Evolutionary conservation across 92 coral and sea anemone species (phyloP).

Genomic region (Palythoa heliodiscus): DNA sequence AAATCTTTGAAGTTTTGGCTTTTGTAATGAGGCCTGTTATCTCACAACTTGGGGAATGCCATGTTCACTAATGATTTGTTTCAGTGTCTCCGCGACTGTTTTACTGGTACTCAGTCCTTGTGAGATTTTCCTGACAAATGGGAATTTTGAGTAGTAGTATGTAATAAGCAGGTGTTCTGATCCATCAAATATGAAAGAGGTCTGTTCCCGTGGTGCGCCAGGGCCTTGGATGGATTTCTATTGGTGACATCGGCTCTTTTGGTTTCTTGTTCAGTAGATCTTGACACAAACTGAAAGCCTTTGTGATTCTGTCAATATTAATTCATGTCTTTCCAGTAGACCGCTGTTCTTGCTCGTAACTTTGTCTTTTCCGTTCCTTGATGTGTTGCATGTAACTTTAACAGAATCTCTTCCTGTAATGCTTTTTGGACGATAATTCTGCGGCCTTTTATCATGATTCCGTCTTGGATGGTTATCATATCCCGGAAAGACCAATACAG

Average conservation of each 20-base stretch:
- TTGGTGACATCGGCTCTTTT: conserved; percentile 11
- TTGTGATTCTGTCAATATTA: too few relatives aligned
- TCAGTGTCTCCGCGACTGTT: conserved; percentile 40
- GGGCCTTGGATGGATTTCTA: conserved; percentile 38
- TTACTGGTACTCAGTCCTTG: conserved; percentile 52
- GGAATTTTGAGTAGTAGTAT: conserved; percentile 56
- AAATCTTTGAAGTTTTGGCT: conserved; percentile 42
- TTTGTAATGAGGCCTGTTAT: conserved; percentile 46
- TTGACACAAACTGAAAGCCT: too few relatives aligned
- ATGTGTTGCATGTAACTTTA: too few relatives aligned
- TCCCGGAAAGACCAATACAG: too few relatives aligned
- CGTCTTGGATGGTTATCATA: too few relatives aligned
- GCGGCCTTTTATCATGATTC: too few relatives aligned
- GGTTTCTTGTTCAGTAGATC: too few relatives aligned
- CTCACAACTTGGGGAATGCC: conserved; percentile 54
- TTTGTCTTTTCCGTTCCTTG: too few relatives aligned
- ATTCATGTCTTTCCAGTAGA: too few relatives aligned
- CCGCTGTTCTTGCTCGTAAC: too few relatives aligned
- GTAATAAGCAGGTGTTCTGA: conserved; percentile 46
- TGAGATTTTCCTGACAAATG: conserved; percentile 64
- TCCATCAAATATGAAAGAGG: conserved; percentile 37
- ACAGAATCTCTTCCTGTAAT: too few relatives aligned
- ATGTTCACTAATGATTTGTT: conserved; percentile 61
- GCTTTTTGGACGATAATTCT: too few relatives aligned
- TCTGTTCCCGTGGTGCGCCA: conserved; percentile 51